Conservation (phyloP, 2,797 vertebrate genomes). For the Sternarchorhynchus goeldii region DNA sequence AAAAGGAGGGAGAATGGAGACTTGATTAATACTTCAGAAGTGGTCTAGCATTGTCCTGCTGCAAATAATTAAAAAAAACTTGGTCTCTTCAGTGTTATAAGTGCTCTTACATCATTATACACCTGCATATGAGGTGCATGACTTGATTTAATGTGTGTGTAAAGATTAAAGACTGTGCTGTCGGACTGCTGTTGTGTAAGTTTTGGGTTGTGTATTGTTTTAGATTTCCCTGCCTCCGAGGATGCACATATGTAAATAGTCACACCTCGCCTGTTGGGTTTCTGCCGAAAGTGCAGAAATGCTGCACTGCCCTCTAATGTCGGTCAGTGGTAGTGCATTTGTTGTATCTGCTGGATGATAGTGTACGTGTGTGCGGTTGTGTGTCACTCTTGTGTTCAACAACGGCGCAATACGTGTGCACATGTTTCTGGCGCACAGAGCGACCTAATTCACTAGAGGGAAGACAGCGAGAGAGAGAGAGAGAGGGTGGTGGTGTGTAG, state of each 20-base stretch:
- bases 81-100: no score
- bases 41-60: no score
- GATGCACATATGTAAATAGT: conserved; percentile 12
- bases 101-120: background rate
- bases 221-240: conserved; percentile 2
- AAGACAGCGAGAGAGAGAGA: conserved; percentile 5
- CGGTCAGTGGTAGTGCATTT: background rate
- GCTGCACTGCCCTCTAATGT: conserved; percentile 49
- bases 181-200: background rate
- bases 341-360: conserved; percentile 11
- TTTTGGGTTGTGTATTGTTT: conserved; percentile 25
- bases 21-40: no score
- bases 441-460: conserved; percentile 23
- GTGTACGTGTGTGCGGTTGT: conserved; percentile 27
- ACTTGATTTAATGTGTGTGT: background rate
- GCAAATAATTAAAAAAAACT: no score
- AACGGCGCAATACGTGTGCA: conserved; percentile 40
- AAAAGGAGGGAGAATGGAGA: background rate
- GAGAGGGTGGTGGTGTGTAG: background rate
- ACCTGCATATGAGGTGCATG: background rate
- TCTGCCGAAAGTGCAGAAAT: conserved; percentile 10
- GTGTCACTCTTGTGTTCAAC: conserved; percentile 42
- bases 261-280: background rate
- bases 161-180: conserved; percentile 16
- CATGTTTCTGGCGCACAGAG: conserved; percentile 44